Evolutionary conservation across 2,888 invertebrate genomes (phyloP), one percentile per base, ranked within the genome.

Genomic region (Ceratothoa steindachneri): DNA sequence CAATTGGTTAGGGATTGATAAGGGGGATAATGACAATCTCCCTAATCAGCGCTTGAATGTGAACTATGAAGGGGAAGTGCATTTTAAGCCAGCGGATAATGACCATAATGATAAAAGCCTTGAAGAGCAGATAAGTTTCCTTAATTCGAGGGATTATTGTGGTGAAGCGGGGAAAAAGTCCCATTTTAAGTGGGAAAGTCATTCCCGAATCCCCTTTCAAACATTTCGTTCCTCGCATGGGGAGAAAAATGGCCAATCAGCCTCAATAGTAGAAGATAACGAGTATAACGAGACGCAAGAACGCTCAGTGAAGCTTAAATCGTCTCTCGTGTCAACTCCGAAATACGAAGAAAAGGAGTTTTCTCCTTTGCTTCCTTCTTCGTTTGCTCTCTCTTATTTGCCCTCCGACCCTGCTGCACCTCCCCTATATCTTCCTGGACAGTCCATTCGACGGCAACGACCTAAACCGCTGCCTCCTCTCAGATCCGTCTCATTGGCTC

Each of bases 221-320:
- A 60, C 60, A 24, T 60, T 7, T 24, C 3, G 3, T 22, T n/a
- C n/a, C 2, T 24, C 19, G 1, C 24, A 60, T 60, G 3, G 60
- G 22, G 22, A 60, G 3, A 60, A 60, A 60, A 60, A 60, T 24
- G 2, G 60, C 22, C 60, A 55, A 55, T 55, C 60, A 60, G 27
- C 60, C 60, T 60, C 60, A 24, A 12, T 60, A 60, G 27, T n/a
- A 60, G 60, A 60, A 60, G 60, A 60, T 60, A 60, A 24, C 27
- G 60, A 60, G 60, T 60, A 60, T 60, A 22, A 60, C 24, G 60
- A 24, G 22, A 12, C 60, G 60, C 60, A 24, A 60, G 60, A 60
- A 24, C 12, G 24, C 60, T 60, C 60, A 60, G 60, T 24, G 22
- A 60, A 7, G 60, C 60, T 60, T 60, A 60, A 60, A 60, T 60